Base-by-base conservation (phyloP, 2,797 vertebrate genomes). In the Onychomys leucogaster region DNA sequence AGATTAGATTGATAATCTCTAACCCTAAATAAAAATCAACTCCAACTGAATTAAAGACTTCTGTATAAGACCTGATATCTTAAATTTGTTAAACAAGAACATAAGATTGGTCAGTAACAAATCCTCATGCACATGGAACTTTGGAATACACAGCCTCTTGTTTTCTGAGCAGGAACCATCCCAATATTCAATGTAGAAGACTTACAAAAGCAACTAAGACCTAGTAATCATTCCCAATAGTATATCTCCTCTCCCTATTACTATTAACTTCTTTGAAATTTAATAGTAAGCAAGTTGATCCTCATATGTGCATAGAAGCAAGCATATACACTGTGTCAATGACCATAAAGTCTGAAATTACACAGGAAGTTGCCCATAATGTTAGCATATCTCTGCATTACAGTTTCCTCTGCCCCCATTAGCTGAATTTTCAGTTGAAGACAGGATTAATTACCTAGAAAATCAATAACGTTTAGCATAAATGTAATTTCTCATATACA, bases 361-460 rank as follows among this genome's bases (percentile, higher is more conserved):
- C 90, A 91, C 27, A 95, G 16, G 41, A 94, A 55, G 4, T 12
- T 16, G 67, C 11, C 14, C 29, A 65, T 37, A 94, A 88, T 81
- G 17, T 59, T 71, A 88, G 6, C 10, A 37, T 78, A 12, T 63
- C 10, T 95, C 34, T 91, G 27, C 27, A 46, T 96, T 78, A 84
- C 12, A 89, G 43, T 83, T 89, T 2, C 49, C 14, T 27, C 29
- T 91, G n/a, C 49, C 61, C n/a, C 73, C 4, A 59, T 95, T 87
- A 90, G 46, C 57, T 94, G 34, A 41, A 73, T 95, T 96, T 55
- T 91, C 80, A 75, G 52, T 85, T 91, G 25, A 21, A 75, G 17
- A 75, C 37, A 69, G 59, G 23, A 93, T 94, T 97, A 90, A 91
- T 94, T 96, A 90, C 41, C 49, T 89, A 95, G 29, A 94, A 96